phyloP scores from a whole-genome alignment of 2,797 vertebrate genomes.

The Australoheros facetus region DNA sequence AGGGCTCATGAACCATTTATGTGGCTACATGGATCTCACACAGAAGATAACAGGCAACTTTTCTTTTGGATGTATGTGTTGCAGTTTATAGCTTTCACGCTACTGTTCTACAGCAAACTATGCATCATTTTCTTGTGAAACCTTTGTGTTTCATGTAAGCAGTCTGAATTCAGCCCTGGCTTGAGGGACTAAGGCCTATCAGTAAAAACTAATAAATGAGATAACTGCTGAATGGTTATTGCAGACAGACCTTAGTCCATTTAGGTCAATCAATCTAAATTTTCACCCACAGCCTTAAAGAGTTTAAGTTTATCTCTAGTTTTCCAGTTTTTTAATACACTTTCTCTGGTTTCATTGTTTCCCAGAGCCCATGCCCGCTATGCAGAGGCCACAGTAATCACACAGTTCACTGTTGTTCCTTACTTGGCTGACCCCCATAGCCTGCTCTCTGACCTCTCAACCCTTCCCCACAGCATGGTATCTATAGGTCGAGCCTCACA shows the following conservation, averaged over 20 bases:
- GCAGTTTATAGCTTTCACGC: background rate
- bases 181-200: background rate
- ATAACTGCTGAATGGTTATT: background rate
- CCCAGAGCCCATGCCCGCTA: background rate
- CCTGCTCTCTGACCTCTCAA: constrained; percentile 55
- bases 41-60: constrained; percentile 8
- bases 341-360: background rate
- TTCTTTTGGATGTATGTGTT: constrained; percentile 15
- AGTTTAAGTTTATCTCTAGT: too few relatives aligned
- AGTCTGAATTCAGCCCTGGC: background rate
- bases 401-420: constrained; percentile 52
- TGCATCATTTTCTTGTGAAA: background rate
- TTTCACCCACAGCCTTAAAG: background rate
- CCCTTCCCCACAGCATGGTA: constrained; percentile 48
- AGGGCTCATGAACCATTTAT: constrained; percentile 58
- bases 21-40: constrained; percentile 17
- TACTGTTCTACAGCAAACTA: background rate
- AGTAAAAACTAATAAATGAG: background rate
- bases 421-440: constrained; percentile 30
- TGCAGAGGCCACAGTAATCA: constrained; percentile 4
- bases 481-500: constrained; percentile 55
- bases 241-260: background rate
- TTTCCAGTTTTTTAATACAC: background rate
- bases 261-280: background rate
- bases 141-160: background rate